Conservation (phyloP, 1,140 invertebrate species). For the Platyura marginata region DNA sequence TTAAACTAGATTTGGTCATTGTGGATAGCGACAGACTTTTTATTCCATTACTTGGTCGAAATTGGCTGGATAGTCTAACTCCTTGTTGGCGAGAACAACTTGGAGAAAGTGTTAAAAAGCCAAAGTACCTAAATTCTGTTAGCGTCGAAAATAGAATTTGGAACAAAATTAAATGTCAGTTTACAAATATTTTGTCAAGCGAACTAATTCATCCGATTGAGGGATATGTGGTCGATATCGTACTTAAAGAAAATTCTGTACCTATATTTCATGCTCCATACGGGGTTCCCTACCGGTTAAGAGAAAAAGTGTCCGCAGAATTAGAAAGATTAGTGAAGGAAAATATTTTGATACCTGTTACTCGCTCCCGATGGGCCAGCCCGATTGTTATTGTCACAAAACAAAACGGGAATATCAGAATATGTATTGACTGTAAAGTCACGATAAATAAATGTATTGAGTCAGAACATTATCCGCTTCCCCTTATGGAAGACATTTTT, state of each 20-base stretch:
- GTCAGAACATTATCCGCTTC: slow-evolving; percentile 5
- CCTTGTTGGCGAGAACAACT: neutral
- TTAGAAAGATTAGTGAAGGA: neutral
- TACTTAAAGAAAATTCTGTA: neutral
- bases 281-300: neutral
- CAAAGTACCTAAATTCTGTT: neutral
- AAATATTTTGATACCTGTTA: neutral
- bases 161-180: neutral
- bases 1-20: neutral
- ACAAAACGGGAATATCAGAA: slow-evolving; percentile 10
- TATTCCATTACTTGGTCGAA: neutral
- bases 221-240: neutral
- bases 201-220: neutral
- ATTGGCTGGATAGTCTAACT: neutral
- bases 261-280: neutral
- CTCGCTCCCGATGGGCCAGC: slow-evolving; percentile 17
- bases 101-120: neutral
- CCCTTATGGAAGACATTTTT: slow-evolving; percentile 4
- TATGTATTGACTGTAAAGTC: slow-evolving; percentile 12
- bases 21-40: neutral
- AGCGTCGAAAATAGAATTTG: neutral
- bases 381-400: slow-evolving; percentile 22
- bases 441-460: slow-evolving; percentile 4
- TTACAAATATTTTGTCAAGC: neutral
- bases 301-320: neutral